Base-by-base conservation (phyloP, 1,140 invertebrate genomes). In the Atta colombica region DNA sequence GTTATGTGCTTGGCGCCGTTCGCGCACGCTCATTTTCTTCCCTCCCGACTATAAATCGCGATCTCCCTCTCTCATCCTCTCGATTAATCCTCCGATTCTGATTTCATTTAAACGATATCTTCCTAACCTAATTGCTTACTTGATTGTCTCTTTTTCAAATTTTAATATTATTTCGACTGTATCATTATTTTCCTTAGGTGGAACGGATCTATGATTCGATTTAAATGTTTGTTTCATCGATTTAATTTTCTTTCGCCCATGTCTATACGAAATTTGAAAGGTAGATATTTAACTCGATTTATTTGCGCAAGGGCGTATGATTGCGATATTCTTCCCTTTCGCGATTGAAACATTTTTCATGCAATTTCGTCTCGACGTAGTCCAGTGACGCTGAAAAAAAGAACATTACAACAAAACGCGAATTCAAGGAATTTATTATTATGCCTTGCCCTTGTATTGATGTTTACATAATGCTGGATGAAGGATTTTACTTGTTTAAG, bases 1-100 rank as follows among this genome's bases (percentile, higher is more conserved):
- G 25, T 85, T 77, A 53, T 60, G 4, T 51, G 80, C 49, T 35
- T 66, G 77, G 68, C 69, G 88, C 75, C 55, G 80, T 87, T 66
- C 61, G 61, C 53, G 49, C 45, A 65, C 53, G 31, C 18, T n/a
- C 31, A 61, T 55, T 80, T 69, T 3, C 75, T 39, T 35, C 49
- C 8, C 75, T 81, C 53, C 35, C 35, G 49, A n/a, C 51, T 71
- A 2, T 3, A 0, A 1, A 12, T 8, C 39, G 28, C 16, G 10
- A 3, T 49, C 7, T 5, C 58, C 3, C 1, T 61, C 6, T 25
- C 16, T 81, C 28, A n/a, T 1, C 0, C 0, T 45, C 49, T 10
- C 39, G 14, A 63, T 78, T 28, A 10, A 74, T 35, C n/a, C 31
- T 58, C 14, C 28, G 14, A 74, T 61, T 21, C 55, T 25, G n/a